These are phyloP conservation scores for Sceloporus undulatus DNA, from an alignment of 2,113 vertebrate species.

Conservation along the genomic window DNA sequence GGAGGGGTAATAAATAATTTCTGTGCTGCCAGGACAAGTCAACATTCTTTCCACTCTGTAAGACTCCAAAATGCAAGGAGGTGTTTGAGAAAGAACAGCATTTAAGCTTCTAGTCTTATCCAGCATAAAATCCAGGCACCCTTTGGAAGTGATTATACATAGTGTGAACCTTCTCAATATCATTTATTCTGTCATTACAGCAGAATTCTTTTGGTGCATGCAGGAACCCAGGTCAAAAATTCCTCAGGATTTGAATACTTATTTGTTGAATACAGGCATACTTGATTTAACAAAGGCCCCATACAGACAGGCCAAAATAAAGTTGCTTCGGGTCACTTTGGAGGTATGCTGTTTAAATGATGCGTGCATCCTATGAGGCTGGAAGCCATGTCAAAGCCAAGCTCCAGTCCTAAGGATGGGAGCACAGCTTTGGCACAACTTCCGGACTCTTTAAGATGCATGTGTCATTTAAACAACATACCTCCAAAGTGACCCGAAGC, in stretches of 20 bases:
- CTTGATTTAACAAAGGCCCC: no score
- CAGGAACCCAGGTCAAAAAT: neutral
- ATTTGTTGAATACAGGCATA: neutral
- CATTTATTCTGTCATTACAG: neutral
- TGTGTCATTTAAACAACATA: no score
- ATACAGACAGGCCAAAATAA: no score
- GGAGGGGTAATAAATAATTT: slow-evolving; percentile 27
- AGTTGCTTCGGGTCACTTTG: no score
- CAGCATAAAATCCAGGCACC: slow-evolving; percentile 1
- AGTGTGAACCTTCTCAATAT: neutral
- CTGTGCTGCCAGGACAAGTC: neutral
- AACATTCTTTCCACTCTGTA: rapidly evolving
- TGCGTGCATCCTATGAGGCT: no score
- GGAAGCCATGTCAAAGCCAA: no score
- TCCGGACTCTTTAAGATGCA: no score
- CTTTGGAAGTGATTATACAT: neutral
- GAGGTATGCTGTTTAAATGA: no score
- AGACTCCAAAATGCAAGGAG: neutral
- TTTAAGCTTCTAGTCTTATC: neutral
- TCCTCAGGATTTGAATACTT: neutral
- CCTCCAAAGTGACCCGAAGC: no score
- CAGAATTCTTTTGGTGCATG: neutral
- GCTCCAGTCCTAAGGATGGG: no score
- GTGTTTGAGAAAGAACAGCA: neutral
- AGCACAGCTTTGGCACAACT: no score